A percentile compares a stretch with the other conserved stretches of the same genome.
phyloP scores from a whole-genome alignment of 1,140 invertebrate species.

The Pseudomyrmex gracilis region DNA sequence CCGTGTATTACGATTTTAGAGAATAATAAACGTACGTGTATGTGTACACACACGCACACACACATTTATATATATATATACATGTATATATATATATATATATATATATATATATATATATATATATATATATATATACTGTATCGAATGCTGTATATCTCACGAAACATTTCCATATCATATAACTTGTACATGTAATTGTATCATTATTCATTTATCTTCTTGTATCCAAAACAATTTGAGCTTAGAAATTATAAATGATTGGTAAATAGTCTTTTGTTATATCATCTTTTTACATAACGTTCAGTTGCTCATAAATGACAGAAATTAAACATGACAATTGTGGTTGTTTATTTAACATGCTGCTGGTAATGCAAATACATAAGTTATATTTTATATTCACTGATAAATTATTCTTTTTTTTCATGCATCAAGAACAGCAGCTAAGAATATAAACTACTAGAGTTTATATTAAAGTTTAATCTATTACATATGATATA shows the following conservation, averaged over 20 bases:
- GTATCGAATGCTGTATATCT: constrained; percentile 73
- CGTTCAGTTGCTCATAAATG: background rate
- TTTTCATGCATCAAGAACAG: constrained; percentile 19
- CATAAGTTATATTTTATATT: constrained; percentile 31
- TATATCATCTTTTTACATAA: background rate
- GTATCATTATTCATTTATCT: background rate
- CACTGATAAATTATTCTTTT: constrained; percentile 11
- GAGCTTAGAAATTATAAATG: background rate
- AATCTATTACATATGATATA: constrained; percentile 88
- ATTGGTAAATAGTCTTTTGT: background rate
- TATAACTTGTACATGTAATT: constrained; percentile 81
- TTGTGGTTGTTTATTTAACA: constrained; percentile 59
- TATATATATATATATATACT: no score
- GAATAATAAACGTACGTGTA: constrained; percentile 77
- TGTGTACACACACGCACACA: constrained; percentile 48
- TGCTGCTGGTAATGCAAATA: constrained; percentile 40
- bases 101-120: no score
- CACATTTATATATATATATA: no score
- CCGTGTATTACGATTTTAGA: constrained; percentile 75
- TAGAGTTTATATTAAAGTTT: constrained; percentile 47
- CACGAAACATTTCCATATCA: constrained; percentile 64
- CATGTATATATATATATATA: no score
- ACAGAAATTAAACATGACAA: constrained; percentile 3
- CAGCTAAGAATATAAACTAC: constrained; percentile 62
- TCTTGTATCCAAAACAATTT: constrained; percentile 8